phyloP scores from a whole-genome alignment of 2,888 invertebrate genomes.

The Dilophus febrilis region DNA sequence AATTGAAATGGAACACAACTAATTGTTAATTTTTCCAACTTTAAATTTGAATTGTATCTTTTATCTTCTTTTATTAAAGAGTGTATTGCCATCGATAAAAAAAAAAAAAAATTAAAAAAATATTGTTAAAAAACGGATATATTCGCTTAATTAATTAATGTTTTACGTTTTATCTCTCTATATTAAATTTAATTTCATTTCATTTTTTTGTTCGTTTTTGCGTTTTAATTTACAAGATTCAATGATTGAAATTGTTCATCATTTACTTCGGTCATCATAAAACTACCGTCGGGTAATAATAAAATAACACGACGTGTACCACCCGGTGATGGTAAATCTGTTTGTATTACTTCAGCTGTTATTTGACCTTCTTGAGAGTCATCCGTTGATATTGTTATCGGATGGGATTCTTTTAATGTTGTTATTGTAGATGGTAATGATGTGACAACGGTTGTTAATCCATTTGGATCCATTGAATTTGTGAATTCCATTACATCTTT shows the following conservation, averaged over 20 bases:
- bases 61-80: too few species aligned
- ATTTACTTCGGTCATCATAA: slow-evolving; percentile 76
- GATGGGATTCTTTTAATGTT: slow-evolving; percentile 16
- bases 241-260: slow-evolving; percentile 53
- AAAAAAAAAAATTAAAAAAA: too few species aligned
- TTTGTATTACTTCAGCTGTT: slow-evolving; percentile 71
- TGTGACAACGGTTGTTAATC: background rate
- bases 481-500: slow-evolving; percentile 24
- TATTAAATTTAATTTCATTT: too few species aligned
- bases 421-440: background rate
- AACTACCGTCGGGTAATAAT: slow-evolving; percentile 67
- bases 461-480: background rate
- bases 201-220: too few species aligned
- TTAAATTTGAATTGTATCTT: too few species aligned
- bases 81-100: too few species aligned
- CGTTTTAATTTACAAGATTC: too few species aligned
- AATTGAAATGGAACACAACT: too few species aligned
- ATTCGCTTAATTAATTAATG: too few species aligned
- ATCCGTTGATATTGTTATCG: slow-evolving; percentile 16
- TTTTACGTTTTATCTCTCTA: too few species aligned
- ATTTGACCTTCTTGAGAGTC: slow-evolving; percentile 45
- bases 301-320: slow-evolving; percentile 69
- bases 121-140: too few species aligned
- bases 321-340: slow-evolving; percentile 68
- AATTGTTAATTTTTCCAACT: too few species aligned